phyloP scores from a whole-genome alignment of 2,797 vertebrate genomes.

The Florisuga fusca region DNA sequence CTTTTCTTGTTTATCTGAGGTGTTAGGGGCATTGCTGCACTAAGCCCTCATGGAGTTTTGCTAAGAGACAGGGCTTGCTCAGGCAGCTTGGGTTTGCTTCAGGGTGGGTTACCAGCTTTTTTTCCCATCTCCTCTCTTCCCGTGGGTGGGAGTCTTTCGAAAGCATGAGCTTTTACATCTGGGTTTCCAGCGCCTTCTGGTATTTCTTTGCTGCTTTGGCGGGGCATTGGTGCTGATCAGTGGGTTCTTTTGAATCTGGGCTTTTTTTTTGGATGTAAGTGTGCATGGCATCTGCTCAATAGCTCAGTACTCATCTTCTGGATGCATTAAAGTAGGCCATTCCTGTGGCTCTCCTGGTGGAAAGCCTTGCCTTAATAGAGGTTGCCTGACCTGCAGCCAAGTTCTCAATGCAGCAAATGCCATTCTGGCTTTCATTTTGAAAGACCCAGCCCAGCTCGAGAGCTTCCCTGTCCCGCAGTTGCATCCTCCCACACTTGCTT shows the following conservation, averaged over 20 bases:
- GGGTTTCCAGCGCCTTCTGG: not conserved
- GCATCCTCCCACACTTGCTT: slow-evolving; percentile 46
- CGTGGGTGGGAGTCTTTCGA: not conserved
- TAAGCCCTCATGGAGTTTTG: not conserved
- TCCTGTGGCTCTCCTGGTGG: not conserved
- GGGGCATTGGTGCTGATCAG: not conserved
- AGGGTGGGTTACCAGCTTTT: not conserved
- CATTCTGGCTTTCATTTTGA: not conserved
- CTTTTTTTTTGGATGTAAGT: not conserved
- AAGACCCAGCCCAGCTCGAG: not conserved
- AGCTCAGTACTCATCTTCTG: not conserved
- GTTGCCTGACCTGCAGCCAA: not conserved
- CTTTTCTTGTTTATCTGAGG: not conserved
- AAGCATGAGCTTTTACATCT: not conserved
- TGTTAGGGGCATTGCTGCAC: not conserved
- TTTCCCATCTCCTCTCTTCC: not conserved
- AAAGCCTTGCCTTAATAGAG: not conserved
- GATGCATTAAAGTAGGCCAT: not conserved
- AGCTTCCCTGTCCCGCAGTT: slow-evolving; percentile 49
- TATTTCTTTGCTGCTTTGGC: not conserved
- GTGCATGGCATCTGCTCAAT: accelerated
- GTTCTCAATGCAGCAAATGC: slow-evolving; percentile 21
- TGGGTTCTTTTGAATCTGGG: not conserved
- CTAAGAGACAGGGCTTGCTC: not conserved
- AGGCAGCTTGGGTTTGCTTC: no score